These are phyloP conservation scores for Syngnathus rostellatus DNA, from an alignment of 2,797 vertebrate genomes.

Conservation along the genomic window DNA sequence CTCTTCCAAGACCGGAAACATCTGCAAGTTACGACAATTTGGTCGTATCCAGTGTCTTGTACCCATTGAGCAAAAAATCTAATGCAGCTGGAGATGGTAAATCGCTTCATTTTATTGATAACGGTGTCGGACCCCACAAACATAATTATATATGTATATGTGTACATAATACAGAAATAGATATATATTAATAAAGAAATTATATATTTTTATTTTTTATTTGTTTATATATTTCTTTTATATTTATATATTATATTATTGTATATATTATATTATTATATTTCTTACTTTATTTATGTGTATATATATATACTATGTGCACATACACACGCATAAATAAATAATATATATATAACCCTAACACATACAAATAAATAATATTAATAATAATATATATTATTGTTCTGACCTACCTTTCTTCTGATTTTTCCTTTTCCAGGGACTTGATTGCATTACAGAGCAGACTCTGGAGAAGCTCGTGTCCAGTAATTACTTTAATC, in stretches of 20 bases:
- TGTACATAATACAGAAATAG: too few relatives aligned
- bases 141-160: neutral
- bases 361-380: too few relatives aligned
- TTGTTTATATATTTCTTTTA: too few relatives aligned
- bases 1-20: slow-evolving; percentile 28
- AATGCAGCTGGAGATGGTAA: slow-evolving; percentile 17
- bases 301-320: too few relatives aligned
- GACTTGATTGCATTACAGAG: slow-evolving; percentile 65
- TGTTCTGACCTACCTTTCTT: slow-evolving; percentile 64
- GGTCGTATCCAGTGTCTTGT: neutral
- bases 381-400: too few relatives aligned
- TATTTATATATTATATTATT: too few relatives aligned
- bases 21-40: slow-evolving; percentile 4
- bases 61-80: neutral
- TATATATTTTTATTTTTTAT: too few relatives aligned
- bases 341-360: too few relatives aligned
- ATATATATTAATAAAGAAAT: too few relatives aligned
- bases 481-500: slow-evolving; percentile 70
- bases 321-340: too few relatives aligned
- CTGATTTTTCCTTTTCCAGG: slow-evolving; percentile 59
- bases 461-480: slow-evolving; percentile 72
- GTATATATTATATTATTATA: too few relatives aligned
- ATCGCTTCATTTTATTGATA: neutral
- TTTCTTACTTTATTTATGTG: too few relatives aligned
- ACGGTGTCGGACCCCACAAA: neutral